phyloP scores from a whole-genome alignment of 2,797 vertebrate species.

The Eptatretus atami region DNA sequence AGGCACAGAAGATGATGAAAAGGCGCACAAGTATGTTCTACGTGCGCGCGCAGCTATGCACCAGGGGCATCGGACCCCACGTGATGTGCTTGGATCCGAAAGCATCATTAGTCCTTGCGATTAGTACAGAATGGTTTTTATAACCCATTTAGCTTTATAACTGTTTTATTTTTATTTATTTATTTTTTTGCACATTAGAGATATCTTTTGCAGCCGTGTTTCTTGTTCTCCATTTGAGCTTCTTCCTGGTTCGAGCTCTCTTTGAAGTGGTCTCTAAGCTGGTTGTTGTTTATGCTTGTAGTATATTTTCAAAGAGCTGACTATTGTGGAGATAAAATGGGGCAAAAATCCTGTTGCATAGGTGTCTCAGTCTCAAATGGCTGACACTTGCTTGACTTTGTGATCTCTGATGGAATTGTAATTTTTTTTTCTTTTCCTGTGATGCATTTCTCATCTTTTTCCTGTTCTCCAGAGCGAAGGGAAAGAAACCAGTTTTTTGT shows the following conservation, averaged over 20 bases:
- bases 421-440: neutral
- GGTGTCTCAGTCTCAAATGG: neutral
- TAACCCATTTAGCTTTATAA: no score
- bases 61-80: no score
- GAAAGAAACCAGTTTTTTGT: constrained; percentile 81
- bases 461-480: constrained; percentile 32
- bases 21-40: constrained; percentile 37
- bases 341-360: neutral
- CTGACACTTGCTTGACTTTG: neutral
- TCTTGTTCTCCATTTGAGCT: no score
- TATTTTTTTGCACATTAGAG: neutral
- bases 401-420: neutral
- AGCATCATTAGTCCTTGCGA: no score
- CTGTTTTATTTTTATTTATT: no score
- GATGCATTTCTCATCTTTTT: neutral
- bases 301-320: no score
- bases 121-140: no score
- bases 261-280: no score
- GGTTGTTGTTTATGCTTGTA: no score
- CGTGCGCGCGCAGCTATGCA: neutral
- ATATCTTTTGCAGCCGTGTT: neutral
- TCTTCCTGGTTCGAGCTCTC: no score
- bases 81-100: no score
- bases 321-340: no score
- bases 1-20: constrained; percentile 84